Evolutionary conservation across 2,888 invertebrate genomes (phyloP).

Genomic region (Prosopocoilus inquinatus): DNA sequence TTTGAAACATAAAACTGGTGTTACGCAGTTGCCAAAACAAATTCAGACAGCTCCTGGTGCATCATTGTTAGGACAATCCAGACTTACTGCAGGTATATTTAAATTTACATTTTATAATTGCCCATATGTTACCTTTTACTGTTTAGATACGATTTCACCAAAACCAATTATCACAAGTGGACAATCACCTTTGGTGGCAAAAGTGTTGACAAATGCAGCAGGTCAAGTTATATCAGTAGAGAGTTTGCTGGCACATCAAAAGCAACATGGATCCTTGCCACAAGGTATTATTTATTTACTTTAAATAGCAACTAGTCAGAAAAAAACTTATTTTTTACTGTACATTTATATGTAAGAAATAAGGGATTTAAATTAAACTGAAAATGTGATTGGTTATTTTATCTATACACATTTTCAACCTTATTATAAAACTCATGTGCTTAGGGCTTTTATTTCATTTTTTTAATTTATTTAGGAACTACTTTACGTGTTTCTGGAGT

Average conservation of each 20-base stretch:
- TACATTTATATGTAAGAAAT: too few relatives aligned
- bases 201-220: conserved; percentile 68
- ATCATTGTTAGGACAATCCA: conserved; percentile 38
- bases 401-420: too few relatives aligned
- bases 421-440: too few relatives aligned
- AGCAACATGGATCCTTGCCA: conserved; percentile 49
- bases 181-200: conserved; percentile 65
- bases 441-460: not conserved
- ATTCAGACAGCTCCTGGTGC: conserved; percentile 37
- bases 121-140: too few relatives aligned
- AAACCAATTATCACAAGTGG: conserved; percentile 48
- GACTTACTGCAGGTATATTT: conserved; percentile 36
- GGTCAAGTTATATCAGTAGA: conserved; percentile 61
- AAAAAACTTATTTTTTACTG: too few relatives aligned
- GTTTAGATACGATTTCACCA: conserved; percentile 47
- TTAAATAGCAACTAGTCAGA: not conserved
- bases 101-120: conserved; percentile 9
- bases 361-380: not conserved
- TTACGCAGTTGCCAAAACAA: conserved; percentile 49
- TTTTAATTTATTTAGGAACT: conserved; percentile 41
- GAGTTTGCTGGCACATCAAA: conserved; percentile 58
- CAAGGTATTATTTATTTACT: conserved; percentile 51
- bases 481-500: conserved; percentile 52
- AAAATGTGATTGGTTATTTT: too few relatives aligned
- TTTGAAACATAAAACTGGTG: conserved; percentile 53